Percentiles rank a stretch among this genome's conserved stretches.
These are phyloP conservation scores for Aspidiotus destructor DNA, from an alignment of 2,888 invertebrate species.

Conservation along the genomic window DNA sequence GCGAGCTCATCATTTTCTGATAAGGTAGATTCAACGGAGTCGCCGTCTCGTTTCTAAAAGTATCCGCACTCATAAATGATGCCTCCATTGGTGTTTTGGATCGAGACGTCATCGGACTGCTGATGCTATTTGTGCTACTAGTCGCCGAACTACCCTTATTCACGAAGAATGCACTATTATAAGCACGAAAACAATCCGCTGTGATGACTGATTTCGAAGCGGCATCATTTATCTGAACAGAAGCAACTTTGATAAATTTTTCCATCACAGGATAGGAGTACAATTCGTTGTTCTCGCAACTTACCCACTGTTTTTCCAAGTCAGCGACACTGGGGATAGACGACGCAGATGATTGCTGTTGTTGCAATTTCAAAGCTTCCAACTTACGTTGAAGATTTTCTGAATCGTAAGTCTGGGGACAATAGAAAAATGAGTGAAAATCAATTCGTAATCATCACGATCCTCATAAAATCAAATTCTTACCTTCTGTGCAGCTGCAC, in stretches of 20 bases:
- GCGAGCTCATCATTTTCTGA: conserved; percentile 1
- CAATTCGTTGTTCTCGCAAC: background rate
- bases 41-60: background rate
- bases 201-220: conserved; percentile 28
- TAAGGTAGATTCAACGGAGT: background rate
- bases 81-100: background rate
- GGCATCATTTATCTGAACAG: conserved; percentile 16
- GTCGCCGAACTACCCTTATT: background rate
- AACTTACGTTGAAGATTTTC: conserved; percentile 9
- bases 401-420: background rate
- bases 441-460: no score
- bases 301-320: conserved; percentile 34
- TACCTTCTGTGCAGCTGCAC: conserved; percentile 10
- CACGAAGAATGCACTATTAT: conserved; percentile 23
- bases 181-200: conserved; percentile 26
- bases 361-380: conserved; percentile 15
- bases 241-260: background rate
- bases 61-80: background rate
- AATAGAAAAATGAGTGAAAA: background rate
- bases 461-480: background rate
- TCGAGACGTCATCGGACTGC: background rate
- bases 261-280: background rate
- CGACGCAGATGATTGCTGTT: conserved; percentile 24
- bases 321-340: conserved; percentile 34
- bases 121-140: conserved; percentile 12